phyloP scores from a whole-genome alignment of 2,888 invertebrate genomes.

The Noctuana brunneofusca region DNA sequence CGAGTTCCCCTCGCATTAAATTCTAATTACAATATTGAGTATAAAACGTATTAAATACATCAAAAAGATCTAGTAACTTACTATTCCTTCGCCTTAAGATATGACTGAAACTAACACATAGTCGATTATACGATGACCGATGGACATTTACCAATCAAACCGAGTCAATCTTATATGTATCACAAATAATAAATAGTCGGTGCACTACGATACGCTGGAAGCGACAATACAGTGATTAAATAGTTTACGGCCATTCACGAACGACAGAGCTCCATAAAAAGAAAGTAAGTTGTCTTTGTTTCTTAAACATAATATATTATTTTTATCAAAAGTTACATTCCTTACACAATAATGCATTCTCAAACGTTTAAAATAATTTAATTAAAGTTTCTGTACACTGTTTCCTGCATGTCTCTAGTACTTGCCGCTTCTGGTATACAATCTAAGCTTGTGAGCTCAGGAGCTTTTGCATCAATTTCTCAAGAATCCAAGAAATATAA shows the following conservation, averaged over 20 bases:
- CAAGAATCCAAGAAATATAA: neutral
- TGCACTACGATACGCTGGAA: slow-evolving; percentile 1
- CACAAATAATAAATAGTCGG: slow-evolving; percentile 50
- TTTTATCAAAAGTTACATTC: too few species aligned
- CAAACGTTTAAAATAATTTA: neutral
- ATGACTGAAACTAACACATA: slow-evolving; percentile 44
- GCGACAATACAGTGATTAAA: neutral
- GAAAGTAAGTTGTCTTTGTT: neutral
- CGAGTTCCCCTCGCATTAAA: slow-evolving; percentile 59
- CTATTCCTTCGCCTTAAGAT: slow-evolving; percentile 56
- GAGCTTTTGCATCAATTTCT: slow-evolving; percentile 2
- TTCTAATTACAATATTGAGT: slow-evolving; percentile 73
- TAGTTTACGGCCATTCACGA: neutral
- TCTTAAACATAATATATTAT: too few species aligned
- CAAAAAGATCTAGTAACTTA: slow-evolving; percentile 70
- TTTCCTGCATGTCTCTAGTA: neutral
- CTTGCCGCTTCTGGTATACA: neutral
- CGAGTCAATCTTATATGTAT: slow-evolving; percentile 45
- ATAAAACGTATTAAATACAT: slow-evolving; percentile 80
- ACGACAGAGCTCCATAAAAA: neutral
- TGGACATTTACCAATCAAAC: slow-evolving; percentile 6
- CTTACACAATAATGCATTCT: too few species aligned
- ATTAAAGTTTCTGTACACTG: neutral
- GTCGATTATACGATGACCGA: slow-evolving; percentile 16
- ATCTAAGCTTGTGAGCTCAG: too few species aligned